Conservation (phyloP, 2,888 invertebrate genomes). For the Diaphora mendica region DNA sequence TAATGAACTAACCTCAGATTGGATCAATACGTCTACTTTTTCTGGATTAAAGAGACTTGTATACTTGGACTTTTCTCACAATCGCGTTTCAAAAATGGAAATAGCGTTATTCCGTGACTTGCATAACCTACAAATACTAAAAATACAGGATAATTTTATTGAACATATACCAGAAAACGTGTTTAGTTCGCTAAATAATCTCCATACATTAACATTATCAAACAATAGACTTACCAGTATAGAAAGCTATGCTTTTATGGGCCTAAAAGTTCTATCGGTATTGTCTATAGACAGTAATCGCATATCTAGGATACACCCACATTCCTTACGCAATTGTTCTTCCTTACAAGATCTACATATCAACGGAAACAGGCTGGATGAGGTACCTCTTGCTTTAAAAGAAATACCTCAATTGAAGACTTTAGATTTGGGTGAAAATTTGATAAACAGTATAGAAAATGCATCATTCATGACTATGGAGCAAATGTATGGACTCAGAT, state of each 20-base stretch:
- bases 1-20: slow-evolving; percentile 93
- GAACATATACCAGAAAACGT: slow-evolving; percentile 92
- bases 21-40: slow-evolving; percentile 94
- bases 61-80: slow-evolving; percentile 92
- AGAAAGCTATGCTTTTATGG: slow-evolving; percentile 91
- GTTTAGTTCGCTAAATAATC: slow-evolving; percentile 91
- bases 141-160: slow-evolving; percentile 92
- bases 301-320: slow-evolving; percentile 90
- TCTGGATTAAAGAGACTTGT: slow-evolving; percentile 91
- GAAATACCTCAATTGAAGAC: slow-evolving; percentile 92
- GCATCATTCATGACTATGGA: slow-evolving; percentile 93
- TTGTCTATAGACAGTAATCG: slow-evolving; percentile 93
- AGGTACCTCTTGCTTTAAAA: slow-evolving; percentile 91
- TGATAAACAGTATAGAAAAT: slow-evolving; percentile 91
- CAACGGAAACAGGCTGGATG: slow-evolving; percentile 92
- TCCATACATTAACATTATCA: slow-evolving; percentile 93
- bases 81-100: slow-evolving; percentile 91
- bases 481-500: slow-evolving; percentile 92
- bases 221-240: slow-evolving; percentile 92
- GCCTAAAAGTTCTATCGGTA: slow-evolving; percentile 91
- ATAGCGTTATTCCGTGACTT: slow-evolving; percentile 92
- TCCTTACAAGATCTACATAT: slow-evolving; percentile 93
- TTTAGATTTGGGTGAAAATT: slow-evolving; percentile 94
- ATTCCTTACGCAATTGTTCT: slow-evolving; percentile 92
- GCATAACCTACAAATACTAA: slow-evolving; percentile 92